phyloP scores from a whole-genome alignment of 2,888 invertebrate genomes.

The Caenorhabditis imperialis region DNA sequence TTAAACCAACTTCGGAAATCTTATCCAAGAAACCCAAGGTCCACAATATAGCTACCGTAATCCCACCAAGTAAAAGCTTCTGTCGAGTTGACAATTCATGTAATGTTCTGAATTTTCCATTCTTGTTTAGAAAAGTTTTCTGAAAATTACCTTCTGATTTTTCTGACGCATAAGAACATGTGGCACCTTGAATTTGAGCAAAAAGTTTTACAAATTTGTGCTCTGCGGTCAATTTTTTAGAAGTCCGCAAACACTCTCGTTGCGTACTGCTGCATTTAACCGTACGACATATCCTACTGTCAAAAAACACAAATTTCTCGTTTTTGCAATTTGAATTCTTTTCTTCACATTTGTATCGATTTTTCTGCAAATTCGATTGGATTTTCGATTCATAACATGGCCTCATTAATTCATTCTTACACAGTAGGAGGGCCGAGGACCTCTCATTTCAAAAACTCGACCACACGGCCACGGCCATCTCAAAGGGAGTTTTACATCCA shows the following conservation, averaged over 20 bases:
- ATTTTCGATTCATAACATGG: too few relatives aligned
- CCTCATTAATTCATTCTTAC: too few relatives aligned
- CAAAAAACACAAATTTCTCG: background rate
- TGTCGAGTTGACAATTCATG: background rate
- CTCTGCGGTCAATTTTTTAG: background rate
- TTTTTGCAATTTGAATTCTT: background rate
- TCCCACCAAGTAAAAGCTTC: constrained; percentile 1
- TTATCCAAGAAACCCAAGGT: constrained; percentile 23
- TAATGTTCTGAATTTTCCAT: constrained; percentile 1
- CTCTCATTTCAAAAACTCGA: too few relatives aligned
- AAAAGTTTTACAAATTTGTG: background rate
- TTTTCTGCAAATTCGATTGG: background rate
- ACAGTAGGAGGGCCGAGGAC: too few relatives aligned
- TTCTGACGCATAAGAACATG: constrained; percentile 13
- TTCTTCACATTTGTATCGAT: background rate
- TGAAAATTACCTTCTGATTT: constrained; percentile 17
- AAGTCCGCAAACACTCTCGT: constrained; percentile 1
- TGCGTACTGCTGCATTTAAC: constrained; percentile 1
- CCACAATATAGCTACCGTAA: constrained; percentile 13
- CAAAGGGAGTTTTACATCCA: too few relatives aligned
- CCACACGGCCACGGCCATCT: too few relatives aligned
- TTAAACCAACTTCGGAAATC: constrained; percentile 14
- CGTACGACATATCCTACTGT: constrained; percentile 6
- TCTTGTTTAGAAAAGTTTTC: background rate
- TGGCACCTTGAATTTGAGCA: background rate